phyloP scores from a whole-genome alignment of 2,113 vertebrate species.

The Dendropsophus ebraccatus region DNA sequence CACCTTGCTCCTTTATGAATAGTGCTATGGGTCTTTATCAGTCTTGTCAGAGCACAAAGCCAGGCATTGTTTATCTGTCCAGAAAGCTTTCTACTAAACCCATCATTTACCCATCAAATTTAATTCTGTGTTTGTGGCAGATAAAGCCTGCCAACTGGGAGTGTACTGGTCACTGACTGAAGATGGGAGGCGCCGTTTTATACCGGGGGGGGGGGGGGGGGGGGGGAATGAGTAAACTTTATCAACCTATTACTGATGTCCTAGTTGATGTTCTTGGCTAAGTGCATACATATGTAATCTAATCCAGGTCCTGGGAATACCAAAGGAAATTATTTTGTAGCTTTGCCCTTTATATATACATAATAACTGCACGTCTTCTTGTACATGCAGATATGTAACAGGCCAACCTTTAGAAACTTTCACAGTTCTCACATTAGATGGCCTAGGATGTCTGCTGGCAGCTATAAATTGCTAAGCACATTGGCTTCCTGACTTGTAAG shows the following conservation, averaged over 20 bases:
- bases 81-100: slow-evolving; percentile 19
- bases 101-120: slow-evolving; percentile 12
- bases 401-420: too few relatives aligned
- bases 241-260: slow-evolving; percentile 2
- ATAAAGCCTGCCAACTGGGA: not conserved
- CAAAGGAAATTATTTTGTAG: not conserved
- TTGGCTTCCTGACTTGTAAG: too few relatives aligned
- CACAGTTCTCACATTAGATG: too few relatives aligned
- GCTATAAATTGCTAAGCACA: too few relatives aligned
- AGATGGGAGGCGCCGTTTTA: not conserved
- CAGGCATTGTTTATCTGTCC: slow-evolving; percentile 10
- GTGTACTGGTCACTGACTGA: not conserved
- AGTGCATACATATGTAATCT: not conserved
- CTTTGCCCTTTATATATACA: too few relatives aligned
- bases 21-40: not conserved
- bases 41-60: not conserved
- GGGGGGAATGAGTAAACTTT: too few relatives aligned
- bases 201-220: too few relatives aligned
- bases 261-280: not conserved
- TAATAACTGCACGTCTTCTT: too few relatives aligned
- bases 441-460: too few relatives aligned
- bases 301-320: too few relatives aligned
- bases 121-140: slow-evolving; percentile 1
- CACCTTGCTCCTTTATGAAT: slow-evolving; percentile 19
- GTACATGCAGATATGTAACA: too few relatives aligned